These are phyloP conservation scores for Chiroxiphia lanceolata DNA, from an alignment of 2,797 vertebrate genomes.

Conservation along the genomic window DNA sequence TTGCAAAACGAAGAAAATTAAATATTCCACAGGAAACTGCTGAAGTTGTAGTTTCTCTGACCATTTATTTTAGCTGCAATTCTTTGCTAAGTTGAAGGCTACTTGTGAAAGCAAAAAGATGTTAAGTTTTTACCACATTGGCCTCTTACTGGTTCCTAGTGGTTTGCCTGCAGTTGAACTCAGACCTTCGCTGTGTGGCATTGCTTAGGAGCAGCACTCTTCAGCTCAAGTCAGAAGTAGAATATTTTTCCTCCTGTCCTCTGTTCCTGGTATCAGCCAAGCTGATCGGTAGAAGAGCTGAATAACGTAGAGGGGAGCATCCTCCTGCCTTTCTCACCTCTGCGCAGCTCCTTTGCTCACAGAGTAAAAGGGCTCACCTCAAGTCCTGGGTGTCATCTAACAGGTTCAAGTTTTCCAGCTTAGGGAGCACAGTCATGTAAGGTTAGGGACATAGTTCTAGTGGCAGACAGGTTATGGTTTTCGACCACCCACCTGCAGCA, in stretches of 20 bases:
- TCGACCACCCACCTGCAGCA: neutral
- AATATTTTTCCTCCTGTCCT: neutral
- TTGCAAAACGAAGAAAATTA: neutral
- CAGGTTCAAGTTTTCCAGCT: neutral
- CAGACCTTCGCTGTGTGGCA: accelerated
- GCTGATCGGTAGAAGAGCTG: neutral
- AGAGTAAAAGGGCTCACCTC: neutral
- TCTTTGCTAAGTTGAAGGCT: neutral
- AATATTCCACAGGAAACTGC: neutral
- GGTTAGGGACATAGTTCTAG: accelerated
- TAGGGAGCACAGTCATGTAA: too few species aligned
- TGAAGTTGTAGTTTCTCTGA: neutral
- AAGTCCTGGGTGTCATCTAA: too few species aligned
- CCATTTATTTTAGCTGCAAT: neutral
- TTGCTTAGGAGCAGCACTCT: neutral
- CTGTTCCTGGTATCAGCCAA: neutral
- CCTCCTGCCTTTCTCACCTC: neutral
- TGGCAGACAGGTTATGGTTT: neutral
- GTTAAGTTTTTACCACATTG: neutral
- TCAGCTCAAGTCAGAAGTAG: neutral
- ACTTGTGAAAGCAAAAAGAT: neutral
- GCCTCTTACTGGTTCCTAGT: neutral
- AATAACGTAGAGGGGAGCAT: neutral
- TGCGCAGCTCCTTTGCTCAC: neutral
- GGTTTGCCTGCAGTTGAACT: neutral